These are phyloP conservation scores for Odontophorus gujanensis DNA, from an alignment of 2,113 vertebrate species.

Conservation along the genomic window DNA sequence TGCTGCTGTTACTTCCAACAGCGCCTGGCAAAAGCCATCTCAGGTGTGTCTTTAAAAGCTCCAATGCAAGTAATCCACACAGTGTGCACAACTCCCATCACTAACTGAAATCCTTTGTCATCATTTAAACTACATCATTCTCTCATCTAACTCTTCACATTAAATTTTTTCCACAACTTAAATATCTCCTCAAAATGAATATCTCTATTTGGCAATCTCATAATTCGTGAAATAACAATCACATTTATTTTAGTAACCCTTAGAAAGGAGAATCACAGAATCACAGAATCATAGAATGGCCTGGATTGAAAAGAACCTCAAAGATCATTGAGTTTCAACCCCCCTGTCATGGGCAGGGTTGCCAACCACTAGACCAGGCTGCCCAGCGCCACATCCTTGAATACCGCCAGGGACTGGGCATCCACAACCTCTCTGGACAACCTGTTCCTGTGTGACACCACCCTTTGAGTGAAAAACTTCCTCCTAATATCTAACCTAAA, in stretches of 20 bases:
- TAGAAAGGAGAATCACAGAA: background rate
- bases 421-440: too few species aligned
- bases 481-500: too few species aligned
- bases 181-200: background rate
- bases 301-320: too few species aligned
- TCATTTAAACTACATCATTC: background rate
- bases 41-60: background rate
- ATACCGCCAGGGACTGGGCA: too few species aligned
- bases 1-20: background rate
- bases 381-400: too few species aligned
- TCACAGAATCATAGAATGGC: too few species aligned
- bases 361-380: too few species aligned
- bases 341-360: too few species aligned
- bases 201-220: background rate
- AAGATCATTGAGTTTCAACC: too few species aligned
- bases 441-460: too few species aligned
- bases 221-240: background rate
- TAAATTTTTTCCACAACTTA: background rate
- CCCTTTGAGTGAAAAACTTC: too few species aligned
- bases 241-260: background rate
- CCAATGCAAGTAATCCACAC: background rate
- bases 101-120: background rate
- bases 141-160: background rate
- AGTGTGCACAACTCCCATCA: fast-evolving
- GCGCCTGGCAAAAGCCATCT: background rate